These are phyloP conservation scores for Eudemis profundana DNA, from an alignment of 2,888 invertebrate genomes.

Conservation along the genomic window DNA sequence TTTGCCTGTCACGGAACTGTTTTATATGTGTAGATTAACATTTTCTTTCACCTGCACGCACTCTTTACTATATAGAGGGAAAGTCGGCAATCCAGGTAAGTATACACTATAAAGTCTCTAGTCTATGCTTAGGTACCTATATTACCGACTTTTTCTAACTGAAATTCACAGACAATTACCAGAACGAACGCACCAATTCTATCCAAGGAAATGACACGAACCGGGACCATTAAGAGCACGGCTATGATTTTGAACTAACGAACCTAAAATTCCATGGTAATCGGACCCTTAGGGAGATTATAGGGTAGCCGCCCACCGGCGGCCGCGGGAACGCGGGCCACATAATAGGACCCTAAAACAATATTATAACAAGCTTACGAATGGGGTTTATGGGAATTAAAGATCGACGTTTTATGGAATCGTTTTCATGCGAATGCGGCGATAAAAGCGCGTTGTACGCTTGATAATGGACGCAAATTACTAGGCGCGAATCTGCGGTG, in stretches of 20 bases:
- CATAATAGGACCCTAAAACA: conserved; percentile 19
- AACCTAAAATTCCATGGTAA: conserved; percentile 47
- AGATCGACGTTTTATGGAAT: background rate
- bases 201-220: conserved; percentile 42
- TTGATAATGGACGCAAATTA: too few relatives aligned
- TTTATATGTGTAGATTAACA: background rate
- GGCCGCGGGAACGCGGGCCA: background rate
- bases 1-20: too few relatives aligned
- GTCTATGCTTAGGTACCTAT: conserved; percentile 6
- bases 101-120: too few relatives aligned
- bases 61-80: too few relatives aligned
- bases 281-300: conserved; percentile 44
- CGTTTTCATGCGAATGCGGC: background rate
- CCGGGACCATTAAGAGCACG: conserved; percentile 11
- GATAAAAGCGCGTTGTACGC: too few relatives aligned
- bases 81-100: too few relatives aligned
- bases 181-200: conserved; percentile 12
- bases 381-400: conserved; percentile 11
- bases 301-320: conserved; percentile 47
- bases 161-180: conserved; percentile 33
- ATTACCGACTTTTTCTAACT: background rate
- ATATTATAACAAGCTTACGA: conserved; percentile 26
- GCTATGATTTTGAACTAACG: conserved; percentile 47
- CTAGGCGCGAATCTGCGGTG: too few relatives aligned
- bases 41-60: background rate